phyloP scores from a whole-genome alignment of 2,888 invertebrate genomes.

The Boloria euphrosyne region DNA sequence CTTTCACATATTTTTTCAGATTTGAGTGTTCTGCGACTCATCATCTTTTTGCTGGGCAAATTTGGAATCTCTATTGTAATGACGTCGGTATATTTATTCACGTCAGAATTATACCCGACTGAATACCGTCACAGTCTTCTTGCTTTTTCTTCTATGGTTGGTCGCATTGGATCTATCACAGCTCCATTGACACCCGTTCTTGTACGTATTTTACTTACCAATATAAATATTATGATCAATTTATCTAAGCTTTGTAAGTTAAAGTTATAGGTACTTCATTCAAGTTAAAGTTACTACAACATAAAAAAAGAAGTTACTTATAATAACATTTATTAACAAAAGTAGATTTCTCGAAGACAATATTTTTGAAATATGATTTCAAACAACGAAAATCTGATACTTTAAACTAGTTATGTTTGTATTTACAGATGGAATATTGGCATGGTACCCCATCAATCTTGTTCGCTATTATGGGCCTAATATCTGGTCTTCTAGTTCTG shows the following conservation, averaged over 20 bases:
- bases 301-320: no score
- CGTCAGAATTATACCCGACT: slow-evolving; percentile 85
- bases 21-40: slow-evolving; percentile 27
- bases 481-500: slow-evolving; percentile 78
- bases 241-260: no score
- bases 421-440: slow-evolving; percentile 60
- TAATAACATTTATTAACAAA: no score
- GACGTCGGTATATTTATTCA: slow-evolving; percentile 81
- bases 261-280: no score
- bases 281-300: no score
- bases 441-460: slow-evolving; percentile 75
- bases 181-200: slow-evolving; percentile 84
- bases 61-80: slow-evolving; percentile 82
- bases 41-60: slow-evolving; percentile 54
- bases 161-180: slow-evolving; percentile 83
- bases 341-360: no score
- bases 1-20: slow-evolving; percentile 28
- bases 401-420: no score
- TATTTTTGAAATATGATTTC: no score
- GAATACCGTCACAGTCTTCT: slow-evolving; percentile 82
- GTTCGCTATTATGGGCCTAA: slow-evolving; percentile 77
- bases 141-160: slow-evolving; percentile 84
- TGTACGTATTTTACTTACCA: slow-evolving; percentile 52
- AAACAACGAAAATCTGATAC: no score
- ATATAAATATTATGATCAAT: background rate